Conservation (phyloP, 2,113 vertebrate genomes). For the Xenus cinereus region DNA sequence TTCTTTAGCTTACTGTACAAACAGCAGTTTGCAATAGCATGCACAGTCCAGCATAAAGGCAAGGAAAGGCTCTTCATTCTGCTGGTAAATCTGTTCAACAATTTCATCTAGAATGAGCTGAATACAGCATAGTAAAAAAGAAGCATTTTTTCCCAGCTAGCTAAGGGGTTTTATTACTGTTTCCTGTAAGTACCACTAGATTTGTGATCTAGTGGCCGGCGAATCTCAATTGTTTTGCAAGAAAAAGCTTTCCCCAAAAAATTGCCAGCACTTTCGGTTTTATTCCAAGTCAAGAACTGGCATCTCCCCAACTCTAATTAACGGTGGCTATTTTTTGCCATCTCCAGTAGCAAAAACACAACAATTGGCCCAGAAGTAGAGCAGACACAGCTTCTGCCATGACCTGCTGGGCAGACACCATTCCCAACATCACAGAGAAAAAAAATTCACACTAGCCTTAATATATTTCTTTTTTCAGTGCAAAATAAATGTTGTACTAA, state of each 20-base stretch:
- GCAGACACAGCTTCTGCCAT: neutral
- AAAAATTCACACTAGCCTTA: neutral
- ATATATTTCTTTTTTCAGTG: neutral
- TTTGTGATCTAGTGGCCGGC: neutral
- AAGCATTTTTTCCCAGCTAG: neutral
- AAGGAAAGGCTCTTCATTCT: neutral
- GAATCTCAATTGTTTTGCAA: neutral
- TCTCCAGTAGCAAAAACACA: conserved; percentile 14
- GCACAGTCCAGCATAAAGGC: neutral
- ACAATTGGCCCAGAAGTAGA: neutral
- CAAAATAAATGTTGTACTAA: conserved; percentile 1
- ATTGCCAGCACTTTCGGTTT: neutral
- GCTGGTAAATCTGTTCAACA: neutral
- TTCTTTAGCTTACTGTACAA: neutral
- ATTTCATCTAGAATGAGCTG: neutral
- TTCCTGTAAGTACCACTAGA: neutral
- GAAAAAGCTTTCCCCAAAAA: neutral
- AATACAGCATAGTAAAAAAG: neutral
- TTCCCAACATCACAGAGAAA: neutral
- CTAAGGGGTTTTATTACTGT: neutral
- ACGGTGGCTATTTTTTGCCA: conserved; percentile 26
- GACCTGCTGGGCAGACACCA: neutral
- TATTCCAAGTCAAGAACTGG: conserved; percentile 38
- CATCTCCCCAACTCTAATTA: conserved; percentile 16
- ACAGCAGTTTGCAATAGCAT: neutral